A percentile compares a stretch with the other conserved stretches of the same genome.
Conservation (phyloP, 2,888 invertebrate genomes). For the Hydroisotoma schaefferi region DNA sequence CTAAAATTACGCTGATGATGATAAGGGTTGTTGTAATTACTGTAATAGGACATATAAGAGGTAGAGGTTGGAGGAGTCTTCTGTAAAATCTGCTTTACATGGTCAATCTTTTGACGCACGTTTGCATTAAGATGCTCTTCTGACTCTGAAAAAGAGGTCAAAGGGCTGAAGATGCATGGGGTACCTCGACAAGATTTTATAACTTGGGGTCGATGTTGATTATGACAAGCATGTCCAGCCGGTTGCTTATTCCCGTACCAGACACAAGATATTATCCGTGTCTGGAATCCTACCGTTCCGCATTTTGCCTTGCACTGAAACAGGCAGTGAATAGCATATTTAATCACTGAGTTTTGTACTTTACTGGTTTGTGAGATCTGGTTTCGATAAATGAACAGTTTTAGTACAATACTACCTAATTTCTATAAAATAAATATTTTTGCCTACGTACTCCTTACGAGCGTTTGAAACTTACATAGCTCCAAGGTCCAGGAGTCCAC, state of each 20-base stretch:
- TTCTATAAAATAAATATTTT: no score
- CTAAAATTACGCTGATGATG: no score
- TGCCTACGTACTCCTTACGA: no score
- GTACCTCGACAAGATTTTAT: constrained; percentile 71
- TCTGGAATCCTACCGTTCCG: constrained; percentile 63
- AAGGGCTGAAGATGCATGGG: constrained; percentile 56
- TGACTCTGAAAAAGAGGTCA: no score
- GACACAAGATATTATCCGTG: constrained; percentile 84
- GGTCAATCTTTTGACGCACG: no score
- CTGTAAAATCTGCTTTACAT: no score
- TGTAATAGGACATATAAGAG: no score
- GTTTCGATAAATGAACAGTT: background rate
- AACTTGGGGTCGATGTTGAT: constrained; percentile 70
- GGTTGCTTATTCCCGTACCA: constrained; percentile 82
- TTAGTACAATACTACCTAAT: no score
- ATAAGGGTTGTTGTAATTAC: no score
- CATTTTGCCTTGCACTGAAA: constrained; percentile 25
- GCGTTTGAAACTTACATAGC: constrained; percentile 71
- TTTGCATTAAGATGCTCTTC: no score
- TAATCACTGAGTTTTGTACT: constrained; percentile 11
- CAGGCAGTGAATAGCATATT: background rate
- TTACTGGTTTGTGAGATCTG: background rate
- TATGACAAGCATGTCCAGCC: constrained; percentile 80
- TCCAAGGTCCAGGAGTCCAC: constrained; percentile 91
- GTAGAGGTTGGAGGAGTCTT: no score